phyloP scores from a whole-genome alignment of 2,797 vertebrate genomes.

The Eulemur coronatus region DNA sequence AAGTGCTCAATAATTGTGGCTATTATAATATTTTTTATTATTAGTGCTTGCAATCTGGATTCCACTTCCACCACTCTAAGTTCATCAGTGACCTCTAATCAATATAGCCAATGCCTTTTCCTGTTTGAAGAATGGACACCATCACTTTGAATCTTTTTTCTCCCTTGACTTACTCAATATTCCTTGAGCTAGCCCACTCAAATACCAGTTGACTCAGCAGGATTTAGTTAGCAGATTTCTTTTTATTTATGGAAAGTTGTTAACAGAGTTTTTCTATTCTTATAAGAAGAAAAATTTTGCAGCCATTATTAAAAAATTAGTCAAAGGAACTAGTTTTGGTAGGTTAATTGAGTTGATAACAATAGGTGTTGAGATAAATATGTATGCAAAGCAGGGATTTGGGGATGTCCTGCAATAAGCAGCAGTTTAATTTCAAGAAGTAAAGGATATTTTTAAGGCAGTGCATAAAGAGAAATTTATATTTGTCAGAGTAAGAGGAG shows the following conservation, averaged over 20 bases:
- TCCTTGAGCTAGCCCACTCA: background rate
- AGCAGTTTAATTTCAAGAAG: conserved; percentile 8
- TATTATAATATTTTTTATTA: background rate
- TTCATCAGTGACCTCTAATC: background rate
- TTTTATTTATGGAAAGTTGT: conserved; percentile 18
- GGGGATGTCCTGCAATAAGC: background rate
- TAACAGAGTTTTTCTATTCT: background rate
- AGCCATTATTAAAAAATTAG: background rate
- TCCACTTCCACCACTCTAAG: background rate
- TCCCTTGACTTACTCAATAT: background rate
- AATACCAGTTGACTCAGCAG: background rate
- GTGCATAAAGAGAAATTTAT: background rate
- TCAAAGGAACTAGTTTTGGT: background rate
- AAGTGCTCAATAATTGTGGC: background rate
- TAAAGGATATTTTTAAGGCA: background rate
- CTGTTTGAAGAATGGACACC: background rate
- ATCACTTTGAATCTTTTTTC: background rate
- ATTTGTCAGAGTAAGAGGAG: background rate
- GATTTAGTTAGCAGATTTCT: background rate
- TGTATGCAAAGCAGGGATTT: background rate
- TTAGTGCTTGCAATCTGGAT: background rate
- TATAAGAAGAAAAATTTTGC: background rate
- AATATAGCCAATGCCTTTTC: background rate
- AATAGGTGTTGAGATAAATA: background rate
- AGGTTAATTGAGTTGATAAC: background rate